These are phyloP conservation scores for Dreissena polymorpha DNA, from an alignment of 1,140 invertebrate species.

Conservation along the genomic window DNA sequence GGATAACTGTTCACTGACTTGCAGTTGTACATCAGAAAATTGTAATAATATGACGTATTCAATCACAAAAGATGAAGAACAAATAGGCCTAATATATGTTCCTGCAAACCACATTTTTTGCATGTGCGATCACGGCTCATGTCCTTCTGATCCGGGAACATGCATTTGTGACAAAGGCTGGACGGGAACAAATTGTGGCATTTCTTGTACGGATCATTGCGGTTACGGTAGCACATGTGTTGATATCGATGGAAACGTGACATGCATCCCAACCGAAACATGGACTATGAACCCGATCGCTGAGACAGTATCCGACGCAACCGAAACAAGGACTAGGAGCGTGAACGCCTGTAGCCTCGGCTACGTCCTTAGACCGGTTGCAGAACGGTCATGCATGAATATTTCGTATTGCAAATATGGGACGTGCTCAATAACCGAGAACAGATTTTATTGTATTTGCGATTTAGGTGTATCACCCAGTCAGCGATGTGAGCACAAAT, in stretches of 20 bases:
- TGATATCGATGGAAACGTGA: background rate
- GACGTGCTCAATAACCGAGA: background rate
- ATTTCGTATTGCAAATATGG: constrained; percentile 6
- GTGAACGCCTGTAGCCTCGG: background rate
- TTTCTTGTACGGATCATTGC: background rate
- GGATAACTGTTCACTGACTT: too few relatives aligned
- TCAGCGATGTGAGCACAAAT: background rate
- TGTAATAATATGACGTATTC: too few relatives aligned
- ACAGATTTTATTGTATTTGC: constrained; percentile 10
- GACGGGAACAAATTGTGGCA: background rate
- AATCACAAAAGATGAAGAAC: background rate
- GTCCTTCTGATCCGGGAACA: background rate
- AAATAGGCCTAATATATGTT: too few relatives aligned
- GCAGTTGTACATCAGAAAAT: too few relatives aligned
- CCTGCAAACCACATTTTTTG: background rate
- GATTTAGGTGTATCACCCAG: constrained; percentile 4
- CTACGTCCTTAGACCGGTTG: background rate
- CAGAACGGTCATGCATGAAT: background rate
- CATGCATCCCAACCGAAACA: background rate
- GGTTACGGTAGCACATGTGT: background rate
- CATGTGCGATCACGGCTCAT: background rate
- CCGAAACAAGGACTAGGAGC: too few relatives aligned
- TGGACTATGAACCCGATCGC: too few relatives aligned
- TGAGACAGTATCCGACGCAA: too few relatives aligned
- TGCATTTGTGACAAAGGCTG: constrained; percentile 20